These are phyloP conservation scores for Heterotis niloticus DNA, from an alignment of 2,113 vertebrate species.

Conservation along the genomic window DNA sequence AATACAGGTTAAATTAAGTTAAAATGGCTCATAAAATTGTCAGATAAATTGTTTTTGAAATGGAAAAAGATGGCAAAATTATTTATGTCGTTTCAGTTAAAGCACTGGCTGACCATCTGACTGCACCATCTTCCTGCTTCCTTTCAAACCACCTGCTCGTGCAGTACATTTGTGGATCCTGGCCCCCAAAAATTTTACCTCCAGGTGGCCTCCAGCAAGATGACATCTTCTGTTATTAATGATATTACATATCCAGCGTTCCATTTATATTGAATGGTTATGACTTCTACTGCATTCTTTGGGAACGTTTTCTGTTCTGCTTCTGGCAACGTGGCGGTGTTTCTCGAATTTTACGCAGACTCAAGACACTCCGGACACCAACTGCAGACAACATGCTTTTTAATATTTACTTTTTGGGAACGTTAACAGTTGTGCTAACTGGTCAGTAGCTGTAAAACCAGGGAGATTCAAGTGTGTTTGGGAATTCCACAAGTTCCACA, in stretches of 20 bases:
- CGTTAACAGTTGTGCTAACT: too few relatives aligned
- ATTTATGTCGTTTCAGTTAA: conserved; percentile 55
- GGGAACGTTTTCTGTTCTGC: conserved; percentile 19
- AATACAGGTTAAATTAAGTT: too few relatives aligned
- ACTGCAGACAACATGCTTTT: background rate
- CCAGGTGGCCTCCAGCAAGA: conserved; percentile 7
- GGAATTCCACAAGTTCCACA: too few relatives aligned
- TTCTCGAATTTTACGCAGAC: conserved; percentile 27
- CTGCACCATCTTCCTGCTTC: background rate
- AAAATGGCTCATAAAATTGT: too few relatives aligned
- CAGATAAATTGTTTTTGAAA: too few relatives aligned
- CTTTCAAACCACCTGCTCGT: background rate
- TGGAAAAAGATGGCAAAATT: background rate
- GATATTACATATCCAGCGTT: conserved; percentile 29
- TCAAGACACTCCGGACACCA: conserved; percentile 20
- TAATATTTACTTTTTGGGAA: background rate
- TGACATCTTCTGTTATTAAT: conserved; percentile 29
- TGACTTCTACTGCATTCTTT: conserved; percentile 21
- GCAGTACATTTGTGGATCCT: background rate
- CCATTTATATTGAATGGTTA: conserved; percentile 36
- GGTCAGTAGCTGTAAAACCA: too few relatives aligned
- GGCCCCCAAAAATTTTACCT: background rate
- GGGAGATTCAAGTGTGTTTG: too few relatives aligned
- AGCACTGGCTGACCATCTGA: conserved; percentile 71
- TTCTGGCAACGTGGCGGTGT: conserved; percentile 29